Evolutionary conservation across 2,113 vertebrate genomes (phyloP), one percentile per base, ranked within the genome.

Genomic region (Pterophyllum scalare): DNA sequence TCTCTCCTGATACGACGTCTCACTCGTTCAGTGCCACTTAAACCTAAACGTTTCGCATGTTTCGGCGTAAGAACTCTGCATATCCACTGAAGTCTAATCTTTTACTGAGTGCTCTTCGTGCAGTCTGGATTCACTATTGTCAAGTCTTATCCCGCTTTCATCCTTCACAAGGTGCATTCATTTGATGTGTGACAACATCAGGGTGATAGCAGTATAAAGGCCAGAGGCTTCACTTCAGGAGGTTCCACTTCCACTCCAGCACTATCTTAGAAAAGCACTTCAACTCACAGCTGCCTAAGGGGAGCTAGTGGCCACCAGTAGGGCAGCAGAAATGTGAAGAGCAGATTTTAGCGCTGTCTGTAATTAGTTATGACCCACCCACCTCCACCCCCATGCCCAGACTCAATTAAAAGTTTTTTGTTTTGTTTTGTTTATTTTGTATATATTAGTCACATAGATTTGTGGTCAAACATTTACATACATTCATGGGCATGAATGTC

Each of bases 171-270:
- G 81, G 79, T 43, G 5, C 76, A 59, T 76, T 65, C 59, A 33
- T 76, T 87, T 88, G 59, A 83, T 70, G 82, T 77, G 74, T n/a
- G 76, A 76, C 84, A 79, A 67, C 77, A 78, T 88, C 85, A 52
- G 64, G 56, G 59, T 70, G 81, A 82, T 81, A 19, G 83, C 22
- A 22, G 76, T 59, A 74, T 40, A 54, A 76, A 88, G 52, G 61
- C 84, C 56, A 3, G 65, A 77, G 82, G 88, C 84, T 74, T 84
- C 79, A 56, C 85, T 83, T 84, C 43, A 52, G 75, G 82, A 86
- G 56, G 54, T 61, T 61, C 72, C 49, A 43, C 49, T 77, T 86
- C 75, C 58, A 77, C 56, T 70, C 38, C 54, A 60, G n/a, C 3
- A 3, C 11, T 72, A 59, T 79, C 49, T 77, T 24, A 33, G 52